Evolutionary conservation across 2,113 vertebrate genomes (phyloP).

Genomic region (Theristicus caerulescens): DNA sequence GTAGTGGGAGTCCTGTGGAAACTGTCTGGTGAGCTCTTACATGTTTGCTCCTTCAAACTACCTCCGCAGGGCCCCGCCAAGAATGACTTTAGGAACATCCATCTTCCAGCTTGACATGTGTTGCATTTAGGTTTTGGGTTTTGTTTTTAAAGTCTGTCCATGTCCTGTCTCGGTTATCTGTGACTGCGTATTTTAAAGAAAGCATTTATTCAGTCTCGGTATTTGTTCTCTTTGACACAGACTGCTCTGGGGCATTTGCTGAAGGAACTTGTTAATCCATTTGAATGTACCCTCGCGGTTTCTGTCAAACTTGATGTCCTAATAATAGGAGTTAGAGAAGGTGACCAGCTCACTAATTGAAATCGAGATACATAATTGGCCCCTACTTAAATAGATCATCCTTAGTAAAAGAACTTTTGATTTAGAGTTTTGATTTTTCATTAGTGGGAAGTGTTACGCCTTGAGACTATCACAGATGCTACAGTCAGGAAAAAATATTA

Average conservation of each 20-base stretch:
- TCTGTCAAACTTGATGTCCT: background rate
- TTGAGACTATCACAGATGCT: background rate
- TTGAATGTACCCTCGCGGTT: accelerated
- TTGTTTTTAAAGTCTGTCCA: background rate
- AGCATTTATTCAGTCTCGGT: background rate
- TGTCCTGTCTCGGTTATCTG: background rate
- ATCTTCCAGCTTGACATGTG: background rate
- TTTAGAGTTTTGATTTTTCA: background rate
- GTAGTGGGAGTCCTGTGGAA: background rate
- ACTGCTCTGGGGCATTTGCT: background rate
- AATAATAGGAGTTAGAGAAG: background rate
- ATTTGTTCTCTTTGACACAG: background rate
- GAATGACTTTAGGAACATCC: accelerated
- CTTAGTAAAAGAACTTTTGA: background rate
- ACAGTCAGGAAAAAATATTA: background rate
- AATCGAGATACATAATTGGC: background rate
- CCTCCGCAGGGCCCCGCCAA: background rate
- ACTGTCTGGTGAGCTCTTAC: background rate
- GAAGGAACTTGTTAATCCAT: background rate
- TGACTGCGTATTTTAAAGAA: background rate
- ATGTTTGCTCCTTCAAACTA: background rate
- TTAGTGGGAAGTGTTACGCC: background rate
- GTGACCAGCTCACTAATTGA: background rate
- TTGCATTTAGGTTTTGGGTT: background rate
- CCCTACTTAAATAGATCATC: background rate